Evolutionary conservation across 2,888 invertebrate species (phyloP).

Genomic region (Epistrophe grossulariae): DNA sequence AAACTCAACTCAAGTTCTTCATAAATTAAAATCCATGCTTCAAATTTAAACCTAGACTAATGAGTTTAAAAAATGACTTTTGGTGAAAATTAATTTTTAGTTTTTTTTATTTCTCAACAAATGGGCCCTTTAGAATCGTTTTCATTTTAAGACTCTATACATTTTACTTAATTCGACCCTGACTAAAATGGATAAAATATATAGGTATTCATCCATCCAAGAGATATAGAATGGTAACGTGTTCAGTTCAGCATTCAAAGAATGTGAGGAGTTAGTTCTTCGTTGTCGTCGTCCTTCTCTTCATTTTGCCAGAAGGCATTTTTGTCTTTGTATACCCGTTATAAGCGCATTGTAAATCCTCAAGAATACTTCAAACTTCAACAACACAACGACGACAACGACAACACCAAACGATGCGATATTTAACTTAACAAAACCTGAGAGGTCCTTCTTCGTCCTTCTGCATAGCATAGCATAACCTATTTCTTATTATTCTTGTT

Average conservation of each 20-base stretch:
- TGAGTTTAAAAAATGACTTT: neutral
- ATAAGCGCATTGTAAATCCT: slow-evolving; percentile 76
- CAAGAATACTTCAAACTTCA: slow-evolving; percentile 76
- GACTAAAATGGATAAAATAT: neutral
- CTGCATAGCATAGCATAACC: slow-evolving; percentile 50
- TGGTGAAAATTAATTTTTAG: neutral
- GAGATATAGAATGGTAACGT: slow-evolving; percentile 19
- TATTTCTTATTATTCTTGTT: slow-evolving; percentile 10
- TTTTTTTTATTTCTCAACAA: neutral
- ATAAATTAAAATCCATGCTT: neutral
- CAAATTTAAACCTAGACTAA: neutral
- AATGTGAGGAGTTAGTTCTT: slow-evolving; percentile 58
- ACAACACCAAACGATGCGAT: slow-evolving; percentile 62
- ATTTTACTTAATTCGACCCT: neutral
- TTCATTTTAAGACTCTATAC: neutral
- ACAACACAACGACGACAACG: slow-evolving; percentile 51
- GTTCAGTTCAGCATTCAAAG: slow-evolving; percentile 65
- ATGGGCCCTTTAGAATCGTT: neutral
- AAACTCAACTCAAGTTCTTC: neutral
- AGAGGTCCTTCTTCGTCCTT: slow-evolving; percentile 62
- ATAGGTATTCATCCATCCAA: slow-evolving; percentile 62
- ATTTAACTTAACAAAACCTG: slow-evolving; percentile 66
- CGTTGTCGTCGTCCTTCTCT: slow-evolving; percentile 42
- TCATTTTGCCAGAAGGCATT: slow-evolving; percentile 63
- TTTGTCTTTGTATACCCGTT: slow-evolving; percentile 68